Evolutionary conservation across 92 coral and sea anemone genomes (phyloP).

Genomic region (Paramuricea clavata): DNA sequence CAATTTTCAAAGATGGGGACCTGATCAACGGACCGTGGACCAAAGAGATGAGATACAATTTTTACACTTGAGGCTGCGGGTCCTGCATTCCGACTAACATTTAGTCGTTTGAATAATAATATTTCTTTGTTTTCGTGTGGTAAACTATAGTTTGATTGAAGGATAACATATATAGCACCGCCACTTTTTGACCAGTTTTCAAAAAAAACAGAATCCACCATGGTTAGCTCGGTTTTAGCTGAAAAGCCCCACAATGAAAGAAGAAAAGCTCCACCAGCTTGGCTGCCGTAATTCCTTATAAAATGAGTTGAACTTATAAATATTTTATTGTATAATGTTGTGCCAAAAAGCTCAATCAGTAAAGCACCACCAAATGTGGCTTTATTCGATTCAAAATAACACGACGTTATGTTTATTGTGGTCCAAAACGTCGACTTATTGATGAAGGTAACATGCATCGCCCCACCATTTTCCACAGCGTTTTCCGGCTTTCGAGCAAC

Average conservation of each 20-base stretch:
- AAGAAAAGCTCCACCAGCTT: constrained; percentile 85
- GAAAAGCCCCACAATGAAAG: constrained; percentile 71
- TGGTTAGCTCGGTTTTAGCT: constrained; percentile 33
- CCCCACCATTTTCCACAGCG: neutral
- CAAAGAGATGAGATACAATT: constrained; percentile 76
- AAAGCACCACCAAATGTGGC: constrained; percentile 93
- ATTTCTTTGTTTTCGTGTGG: constrained; percentile 31
- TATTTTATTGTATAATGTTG: constrained; percentile 57
- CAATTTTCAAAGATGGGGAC: constrained; percentile 82
- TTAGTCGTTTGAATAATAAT: constrained; percentile 65
- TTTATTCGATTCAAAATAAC: constrained; percentile 61
- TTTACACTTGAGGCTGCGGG: constrained; percentile 78
- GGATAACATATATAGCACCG: constrained; percentile 64
- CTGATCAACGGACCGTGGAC: constrained; percentile 63
- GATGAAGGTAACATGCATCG: constrained; percentile 5
- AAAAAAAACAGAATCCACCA: constrained; percentile 62
- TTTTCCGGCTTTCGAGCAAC: constrained; percentile 31
- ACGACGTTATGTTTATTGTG: constrained; percentile 51
- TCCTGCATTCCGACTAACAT: constrained; percentile 63
- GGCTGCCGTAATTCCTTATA: constrained; percentile 71
- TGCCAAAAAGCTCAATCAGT: constrained; percentile 54
- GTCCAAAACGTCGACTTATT: constrained; percentile 16
- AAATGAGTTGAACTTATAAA: constrained; percentile 49
- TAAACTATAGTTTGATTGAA: constrained; percentile 58
- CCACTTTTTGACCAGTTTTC: constrained; percentile 84